phyloP scores from a whole-genome alignment of 2,888 invertebrate species.

The Hyalella azteca region DNA sequence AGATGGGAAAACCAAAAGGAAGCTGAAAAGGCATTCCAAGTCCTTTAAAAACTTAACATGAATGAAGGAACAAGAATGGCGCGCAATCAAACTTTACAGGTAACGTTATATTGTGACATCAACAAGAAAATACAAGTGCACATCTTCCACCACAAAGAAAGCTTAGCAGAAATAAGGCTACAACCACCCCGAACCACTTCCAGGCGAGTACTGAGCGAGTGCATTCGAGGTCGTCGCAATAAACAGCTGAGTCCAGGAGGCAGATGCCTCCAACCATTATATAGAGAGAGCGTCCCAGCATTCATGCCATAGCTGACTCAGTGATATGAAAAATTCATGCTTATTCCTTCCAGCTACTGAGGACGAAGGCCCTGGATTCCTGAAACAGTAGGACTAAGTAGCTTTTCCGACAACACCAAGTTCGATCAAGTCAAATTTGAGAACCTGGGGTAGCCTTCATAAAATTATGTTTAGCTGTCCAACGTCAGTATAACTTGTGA shows the following conservation, averaged over 20 bases:
- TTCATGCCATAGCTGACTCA: neutral
- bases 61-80: too few species aligned
- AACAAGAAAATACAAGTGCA: neutral
- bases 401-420: too few species aligned
- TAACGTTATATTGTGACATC: neutral
- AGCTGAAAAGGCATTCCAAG: neutral
- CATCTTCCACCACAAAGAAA: slow-evolving; percentile 25
- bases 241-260: slow-evolving; percentile 27
- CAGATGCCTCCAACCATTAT: slow-evolving; percentile 4
- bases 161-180: neutral
- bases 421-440: too few species aligned
- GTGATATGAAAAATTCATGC: neutral
- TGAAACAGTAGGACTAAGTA: too few species aligned
- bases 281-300: neutral
- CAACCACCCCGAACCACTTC: neutral
- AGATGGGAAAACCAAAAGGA: slow-evolving; percentile 1
- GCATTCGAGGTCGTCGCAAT: slow-evolving; percentile 12
- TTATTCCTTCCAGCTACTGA: neutral
- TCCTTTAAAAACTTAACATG: neutral
- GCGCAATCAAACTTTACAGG: too few species aligned
- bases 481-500: too few species aligned
- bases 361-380: too few species aligned
- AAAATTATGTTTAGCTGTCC: too few species aligned
- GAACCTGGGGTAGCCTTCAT: too few species aligned
- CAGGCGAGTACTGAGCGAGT: slow-evolving; percentile 17